Conservation (phyloP, 2,113 vertebrate genomes). For the Cephalopholis sonnerati region DNA sequence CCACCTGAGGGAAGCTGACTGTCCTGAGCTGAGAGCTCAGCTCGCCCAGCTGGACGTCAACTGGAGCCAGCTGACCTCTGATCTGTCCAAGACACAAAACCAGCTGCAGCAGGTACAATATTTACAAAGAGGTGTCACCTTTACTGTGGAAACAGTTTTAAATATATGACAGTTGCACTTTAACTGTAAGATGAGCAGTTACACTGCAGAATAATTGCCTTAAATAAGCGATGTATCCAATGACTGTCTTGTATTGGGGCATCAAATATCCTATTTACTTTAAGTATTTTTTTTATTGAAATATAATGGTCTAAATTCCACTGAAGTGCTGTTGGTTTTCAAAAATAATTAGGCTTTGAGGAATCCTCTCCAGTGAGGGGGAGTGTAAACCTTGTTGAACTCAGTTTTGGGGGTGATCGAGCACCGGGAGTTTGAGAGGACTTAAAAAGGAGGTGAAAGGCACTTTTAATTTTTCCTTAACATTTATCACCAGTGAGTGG, state of each 20-base stretch:
- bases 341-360: constrained; percentile 55
- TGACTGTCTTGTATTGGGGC: too few species aligned
- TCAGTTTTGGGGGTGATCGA: constrained; percentile 23
- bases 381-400: constrained; percentile 43
- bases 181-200: not conserved
- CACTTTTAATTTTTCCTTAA: constrained; percentile 39
- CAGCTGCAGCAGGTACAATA: constrained; percentile 88
- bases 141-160: not conserved
- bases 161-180: not conserved
- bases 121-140: not conserved
- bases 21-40: constrained; percentile 80
- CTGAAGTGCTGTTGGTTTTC: constrained; percentile 47
- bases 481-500: constrained; percentile 60
- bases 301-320: not conserved
- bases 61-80: constrained; percentile 87
- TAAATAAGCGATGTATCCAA: not conserved
- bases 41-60: constrained; percentile 86
- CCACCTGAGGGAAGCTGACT: constrained; percentile 85
- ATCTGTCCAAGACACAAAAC: constrained; percentile 87
- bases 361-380: constrained; percentile 34
- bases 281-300: not conserved
- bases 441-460: constrained; percentile 28
- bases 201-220: not conserved
- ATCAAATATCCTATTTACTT: not conserved
- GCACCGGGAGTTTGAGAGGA: constrained; percentile 41